Conservation (phyloP, 1,140 invertebrate species). For the Megalopta genalis region DNA sequence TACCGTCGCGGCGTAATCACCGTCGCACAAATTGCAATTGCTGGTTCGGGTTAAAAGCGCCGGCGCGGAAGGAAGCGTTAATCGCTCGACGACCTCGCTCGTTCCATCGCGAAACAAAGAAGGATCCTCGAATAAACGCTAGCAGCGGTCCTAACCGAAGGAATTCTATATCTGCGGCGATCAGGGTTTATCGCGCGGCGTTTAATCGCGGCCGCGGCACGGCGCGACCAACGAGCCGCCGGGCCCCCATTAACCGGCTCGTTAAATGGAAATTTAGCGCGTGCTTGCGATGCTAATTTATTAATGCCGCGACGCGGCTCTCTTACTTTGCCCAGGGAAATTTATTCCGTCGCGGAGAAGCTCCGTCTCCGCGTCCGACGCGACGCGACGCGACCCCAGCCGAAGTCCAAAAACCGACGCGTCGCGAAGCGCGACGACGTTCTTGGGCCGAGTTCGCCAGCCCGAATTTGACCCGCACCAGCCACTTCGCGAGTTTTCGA, state of each 20-base stretch:
- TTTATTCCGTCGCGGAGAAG: conserved; percentile 17
- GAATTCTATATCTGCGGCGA: background rate
- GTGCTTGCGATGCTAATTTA: conserved; percentile 45
- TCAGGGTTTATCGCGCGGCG: background rate
- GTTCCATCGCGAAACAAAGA: too few relatives aligned
- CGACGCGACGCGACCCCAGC: background rate
- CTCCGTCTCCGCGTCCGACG: background rate
- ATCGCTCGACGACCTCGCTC: background rate
- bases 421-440: too few relatives aligned
- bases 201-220: conserved; percentile 34
- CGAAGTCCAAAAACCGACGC: too few relatives aligned
- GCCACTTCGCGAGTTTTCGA: too few relatives aligned
- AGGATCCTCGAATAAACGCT: too few relatives aligned
- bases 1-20: background rate
- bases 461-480: too few relatives aligned
- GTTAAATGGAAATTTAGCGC: conserved; percentile 40
- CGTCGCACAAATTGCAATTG: conserved; percentile 9
- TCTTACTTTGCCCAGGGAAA: conserved; percentile 7
- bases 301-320: conserved; percentile 17
- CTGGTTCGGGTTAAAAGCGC: background rate
- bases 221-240: conserved; percentile 19
- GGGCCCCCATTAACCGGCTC: conserved; percentile 24
- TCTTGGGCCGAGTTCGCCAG: too few relatives aligned
- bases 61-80: background rate
- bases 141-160: too few relatives aligned